These are phyloP conservation scores for Lepidurus arcticus DNA, from an alignment of 1,140 invertebrate species.

Conservation along the genomic window DNA sequence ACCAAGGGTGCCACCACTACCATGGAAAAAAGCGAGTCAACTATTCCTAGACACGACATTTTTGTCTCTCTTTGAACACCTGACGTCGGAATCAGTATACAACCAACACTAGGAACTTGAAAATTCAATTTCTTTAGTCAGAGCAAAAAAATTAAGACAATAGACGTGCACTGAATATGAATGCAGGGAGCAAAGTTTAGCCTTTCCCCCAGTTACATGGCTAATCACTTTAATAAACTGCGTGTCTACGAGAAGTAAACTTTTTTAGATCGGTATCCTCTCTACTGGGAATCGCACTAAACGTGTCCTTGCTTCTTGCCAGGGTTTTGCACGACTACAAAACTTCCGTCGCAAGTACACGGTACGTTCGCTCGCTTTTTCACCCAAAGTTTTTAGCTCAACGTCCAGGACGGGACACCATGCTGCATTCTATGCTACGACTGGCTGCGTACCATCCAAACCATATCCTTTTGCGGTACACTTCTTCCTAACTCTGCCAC, in stretches of 20 bases:
- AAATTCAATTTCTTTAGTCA: background rate
- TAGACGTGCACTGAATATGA: too few relatives aligned
- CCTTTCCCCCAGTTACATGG: too few relatives aligned
- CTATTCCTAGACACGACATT: slow-evolving; percentile 48
- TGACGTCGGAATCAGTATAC: background rate
- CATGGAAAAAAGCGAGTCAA: slow-evolving; percentile 65
- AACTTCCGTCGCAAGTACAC: background rate
- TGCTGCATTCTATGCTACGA: background rate
- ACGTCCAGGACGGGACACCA: background rate
- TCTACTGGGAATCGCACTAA: background rate
- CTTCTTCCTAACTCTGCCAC: background rate
- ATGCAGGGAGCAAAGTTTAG: too few relatives aligned
- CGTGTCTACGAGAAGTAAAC: background rate
- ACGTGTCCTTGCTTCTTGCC: background rate
- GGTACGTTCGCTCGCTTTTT: background rate
- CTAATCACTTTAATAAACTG: too few relatives aligned
- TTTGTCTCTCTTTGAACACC: background rate
- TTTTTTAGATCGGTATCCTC: background rate
- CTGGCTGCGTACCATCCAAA: background rate
- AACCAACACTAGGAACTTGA: background rate
- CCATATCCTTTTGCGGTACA: background rate
- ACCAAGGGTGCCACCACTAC: slow-evolving; percentile 67
- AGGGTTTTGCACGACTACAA: background rate
- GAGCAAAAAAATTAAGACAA: too few relatives aligned
- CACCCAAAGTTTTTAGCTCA: background rate